Percentiles rank a stretch among this genome's conserved stretches.
These are phyloP conservation scores for Nymphalis urticae DNA, from an alignment of 2,888 invertebrate genomes.

Conservation along the genomic window DNA sequence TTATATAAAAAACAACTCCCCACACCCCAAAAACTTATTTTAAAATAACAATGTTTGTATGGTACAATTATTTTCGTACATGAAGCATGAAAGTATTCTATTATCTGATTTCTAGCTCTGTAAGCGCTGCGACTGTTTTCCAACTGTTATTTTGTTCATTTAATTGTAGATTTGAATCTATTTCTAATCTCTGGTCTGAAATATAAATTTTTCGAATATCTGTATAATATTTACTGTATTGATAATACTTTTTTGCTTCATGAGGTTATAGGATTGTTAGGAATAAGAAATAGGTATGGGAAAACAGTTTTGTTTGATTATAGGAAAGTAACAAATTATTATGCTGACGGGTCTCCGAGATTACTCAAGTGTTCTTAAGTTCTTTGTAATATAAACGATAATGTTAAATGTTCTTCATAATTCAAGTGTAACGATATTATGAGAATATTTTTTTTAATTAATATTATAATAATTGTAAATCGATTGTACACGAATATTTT, in stretches of 20 bases:
- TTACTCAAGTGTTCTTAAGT: conserved; percentile 45
- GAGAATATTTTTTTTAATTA: conserved; percentile 23
- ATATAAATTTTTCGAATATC: conserved; percentile 63
- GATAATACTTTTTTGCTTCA: conserved; percentile 81
- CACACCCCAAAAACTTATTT: conserved; percentile 52
- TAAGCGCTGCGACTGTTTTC: conserved; percentile 44
- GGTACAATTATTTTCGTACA: conserved; percentile 65
- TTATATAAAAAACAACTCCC: conserved; percentile 59
- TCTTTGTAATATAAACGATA: conserved; percentile 40
- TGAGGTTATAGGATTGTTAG: conserved; percentile 76
- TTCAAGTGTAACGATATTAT: conserved; percentile 28
- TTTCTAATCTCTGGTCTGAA: conserved; percentile 72
- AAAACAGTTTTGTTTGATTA: conserved; percentile 65
- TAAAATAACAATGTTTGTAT: conserved; percentile 62
- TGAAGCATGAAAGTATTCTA: conserved; percentile 79
- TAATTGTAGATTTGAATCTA: conserved; percentile 74
- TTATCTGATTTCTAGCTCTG: conserved; percentile 42
- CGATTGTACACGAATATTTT: conserved; percentile 13
- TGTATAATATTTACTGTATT: conserved; percentile 74
- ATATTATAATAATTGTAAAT: conserved; percentile 6
- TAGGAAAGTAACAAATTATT: conserved; percentile 58
- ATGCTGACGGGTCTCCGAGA: conserved; percentile 67
- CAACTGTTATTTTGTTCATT: conserved; percentile 54
- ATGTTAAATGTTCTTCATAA: conserved; percentile 26
- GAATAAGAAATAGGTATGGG: conserved; percentile 73